Evolutionary conservation across 2,888 invertebrate species (phyloP).

Genomic region (Lithophane semibrunnea): DNA sequence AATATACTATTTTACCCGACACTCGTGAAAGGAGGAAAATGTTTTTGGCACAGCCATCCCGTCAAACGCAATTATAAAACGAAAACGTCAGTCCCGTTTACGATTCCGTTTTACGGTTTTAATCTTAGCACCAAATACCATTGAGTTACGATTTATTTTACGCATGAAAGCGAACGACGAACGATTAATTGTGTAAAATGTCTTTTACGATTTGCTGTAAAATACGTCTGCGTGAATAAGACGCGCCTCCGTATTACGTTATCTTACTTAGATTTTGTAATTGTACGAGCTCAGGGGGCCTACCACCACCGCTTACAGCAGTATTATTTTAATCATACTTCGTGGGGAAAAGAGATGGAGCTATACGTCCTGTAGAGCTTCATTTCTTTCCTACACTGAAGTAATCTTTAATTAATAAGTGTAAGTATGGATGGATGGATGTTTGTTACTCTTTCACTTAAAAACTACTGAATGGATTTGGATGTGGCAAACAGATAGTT

Average conservation of each 20-base stretch:
- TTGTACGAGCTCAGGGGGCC: too few relatives aligned
- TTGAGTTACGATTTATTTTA: conserved; percentile 69
- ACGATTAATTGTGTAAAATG: conserved; percentile 82
- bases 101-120: conserved; percentile 81
- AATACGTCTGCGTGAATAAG: conserved; percentile 63
- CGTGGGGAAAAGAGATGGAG: too few relatives aligned
- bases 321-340: too few relatives aligned
- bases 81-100: conserved; percentile 76
- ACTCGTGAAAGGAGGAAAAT: not conserved
- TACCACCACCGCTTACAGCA: too few relatives aligned
- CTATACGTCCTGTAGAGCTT: too few relatives aligned
- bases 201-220: conserved; percentile 78
- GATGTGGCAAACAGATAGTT: too few relatives aligned
- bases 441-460: too few relatives aligned
- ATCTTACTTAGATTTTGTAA: conserved; percentile 27
- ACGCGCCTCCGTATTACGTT: conserved; percentile 30
- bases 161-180: conserved; percentile 71
- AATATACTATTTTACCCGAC: not conserved
- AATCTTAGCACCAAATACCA: conserved; percentile 79
- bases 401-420: too few relatives aligned
- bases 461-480: too few relatives aligned
- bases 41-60: not conserved
- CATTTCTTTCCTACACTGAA: too few relatives aligned
- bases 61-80: conserved; percentile 57
- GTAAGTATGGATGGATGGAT: too few relatives aligned